Base-by-base conservation (phyloP, 2,113 vertebrate genomes). In the Rhodinocichla rosea region DNA sequence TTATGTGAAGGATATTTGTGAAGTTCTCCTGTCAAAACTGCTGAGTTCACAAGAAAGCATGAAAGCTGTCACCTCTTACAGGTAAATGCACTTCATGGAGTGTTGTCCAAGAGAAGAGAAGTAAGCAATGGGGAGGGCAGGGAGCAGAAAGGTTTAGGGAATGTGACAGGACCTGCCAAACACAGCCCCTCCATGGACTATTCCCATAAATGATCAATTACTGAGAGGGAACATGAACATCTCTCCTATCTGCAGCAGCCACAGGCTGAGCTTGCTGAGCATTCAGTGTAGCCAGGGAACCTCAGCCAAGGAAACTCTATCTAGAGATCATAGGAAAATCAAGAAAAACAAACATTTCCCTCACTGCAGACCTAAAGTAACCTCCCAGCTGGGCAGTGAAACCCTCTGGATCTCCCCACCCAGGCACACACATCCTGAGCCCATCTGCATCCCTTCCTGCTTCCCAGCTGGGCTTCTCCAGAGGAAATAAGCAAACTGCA, bases 261-360 rank as follows among this genome's bases (percentile, higher is more conserved):
- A 30, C 77, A 62, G 45, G 64, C 60, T 88, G 86, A 80, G 59
- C 55, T 53, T 62, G 57, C 67, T 22, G 39, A 42, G 42, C 1
- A 5, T 40, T 57, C 68, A 65, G 0, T 0, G 0, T 9, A 24
- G 32, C 85, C 79, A 77, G 50, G 56, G 18, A 39, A 70, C n/a
- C 37, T 60, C 57, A 68, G 56, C n/a, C 70, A 60, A 69, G n/a
- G 57, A 67, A 91, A 67, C 59, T 47, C 27, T 26, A 35, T 14
- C 57, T 52, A 47, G 62, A 64, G 18, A 75, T 64, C 21, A 33
- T 1, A 67, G 56, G 53, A 81, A 70, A 75, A 33, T 13, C 30
- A 63, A 88, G 69, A 27, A 71, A 75, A 87, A 7, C 60, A 65
- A 76, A 73, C 35, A 49, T 50, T 67, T 83, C 21, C 37, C 44